Base-by-base conservation (phyloP, 2,888 invertebrate species). In the Pyrrhosoma nymphula region DNA sequence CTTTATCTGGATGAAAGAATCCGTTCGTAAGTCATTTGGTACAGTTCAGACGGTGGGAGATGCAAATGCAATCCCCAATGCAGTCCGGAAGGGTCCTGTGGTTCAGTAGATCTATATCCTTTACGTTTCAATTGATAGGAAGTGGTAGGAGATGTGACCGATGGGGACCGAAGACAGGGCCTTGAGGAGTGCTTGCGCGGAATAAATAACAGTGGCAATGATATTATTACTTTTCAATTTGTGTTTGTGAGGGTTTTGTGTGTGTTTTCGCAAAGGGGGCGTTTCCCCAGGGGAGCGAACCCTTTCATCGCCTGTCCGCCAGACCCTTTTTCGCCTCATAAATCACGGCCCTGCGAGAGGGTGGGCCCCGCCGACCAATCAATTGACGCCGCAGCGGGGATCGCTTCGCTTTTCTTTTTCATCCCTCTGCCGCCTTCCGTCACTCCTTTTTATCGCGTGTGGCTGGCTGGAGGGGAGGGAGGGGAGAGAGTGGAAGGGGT, bases 161-260 rank as follows among this genome's bases (percentile, higher is more conserved):
- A 69, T 69, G 26, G 69, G 26, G 69, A 2, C 69, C 26, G 26
- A 69, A 26, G n/a, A 69, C n/a, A 26, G n/a, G 23, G 10, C 69
- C 69, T 23, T 6, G 69, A 10, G 69, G 69, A 69, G 26, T 47
- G 47, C 47, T 47, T 47, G 47, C 69, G 69, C 3, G 60, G 16
- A 12, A 60, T 60, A 20, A 69, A 69, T 69, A n/a, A 69, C 6
- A 69, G 69, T 8, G 12, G n/a, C 69, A 69, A 8, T 69, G 26
- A 69, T n/a, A 69, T 69, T 69, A 69, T 69, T 69, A 69, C n/a
- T 69, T 69, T 69, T 69, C 69, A 69, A 69, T 69, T 69, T 69
- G 69, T 69, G 69, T 69, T 69, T 69, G 69, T n/a, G n/a, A 69
- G 26, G n/a, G 69, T 10, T 69, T 12, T 10, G 69, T n/a, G n/a